phyloP scores from a whole-genome alignment of 1,140 invertebrate species.

The Berghia stephanieae region DNA sequence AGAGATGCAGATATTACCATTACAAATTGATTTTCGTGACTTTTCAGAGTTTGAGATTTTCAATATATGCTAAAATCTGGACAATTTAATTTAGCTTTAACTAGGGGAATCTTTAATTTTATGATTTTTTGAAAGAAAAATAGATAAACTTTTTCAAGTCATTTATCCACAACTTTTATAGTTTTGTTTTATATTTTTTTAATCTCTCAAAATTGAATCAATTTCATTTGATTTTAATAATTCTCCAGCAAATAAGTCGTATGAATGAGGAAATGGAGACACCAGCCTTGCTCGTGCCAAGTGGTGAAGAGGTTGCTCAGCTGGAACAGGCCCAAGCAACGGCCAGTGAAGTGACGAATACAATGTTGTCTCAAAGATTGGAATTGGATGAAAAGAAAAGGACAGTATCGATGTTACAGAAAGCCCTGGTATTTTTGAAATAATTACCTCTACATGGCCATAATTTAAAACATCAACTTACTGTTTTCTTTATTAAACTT shows the following conservation, averaged over 20 bases:
- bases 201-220: too few relatives aligned
- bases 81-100: background rate
- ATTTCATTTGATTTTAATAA: constrained; percentile 13
- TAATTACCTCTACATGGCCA: too few relatives aligned
- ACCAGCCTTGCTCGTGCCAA: constrained; percentile 58
- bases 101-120: background rate
- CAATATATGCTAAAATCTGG: too few relatives aligned
- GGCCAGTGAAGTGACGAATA: constrained; percentile 62
- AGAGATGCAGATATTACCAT: too few relatives aligned
- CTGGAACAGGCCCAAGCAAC: constrained; percentile 60
- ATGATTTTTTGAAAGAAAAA: background rate
- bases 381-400: constrained; percentile 66
- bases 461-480: too few relatives aligned
- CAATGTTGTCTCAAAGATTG: constrained; percentile 61
- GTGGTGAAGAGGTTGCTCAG: constrained; percentile 57
- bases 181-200: background rate
- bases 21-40: too few relatives aligned
- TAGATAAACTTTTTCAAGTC: background rate
- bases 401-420: constrained; percentile 64
- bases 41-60: too few relatives aligned
- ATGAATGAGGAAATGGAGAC: constrained; percentile 54
- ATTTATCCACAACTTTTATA: background rate
- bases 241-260: constrained; percentile 55
- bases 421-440: constrained; percentile 57
- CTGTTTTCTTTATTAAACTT: too few relatives aligned